Evolutionary conservation across 2,888 invertebrate genomes (phyloP), one percentile per base, ranked within the genome.

Genomic region (Agrenia bidenticulata): DNA sequence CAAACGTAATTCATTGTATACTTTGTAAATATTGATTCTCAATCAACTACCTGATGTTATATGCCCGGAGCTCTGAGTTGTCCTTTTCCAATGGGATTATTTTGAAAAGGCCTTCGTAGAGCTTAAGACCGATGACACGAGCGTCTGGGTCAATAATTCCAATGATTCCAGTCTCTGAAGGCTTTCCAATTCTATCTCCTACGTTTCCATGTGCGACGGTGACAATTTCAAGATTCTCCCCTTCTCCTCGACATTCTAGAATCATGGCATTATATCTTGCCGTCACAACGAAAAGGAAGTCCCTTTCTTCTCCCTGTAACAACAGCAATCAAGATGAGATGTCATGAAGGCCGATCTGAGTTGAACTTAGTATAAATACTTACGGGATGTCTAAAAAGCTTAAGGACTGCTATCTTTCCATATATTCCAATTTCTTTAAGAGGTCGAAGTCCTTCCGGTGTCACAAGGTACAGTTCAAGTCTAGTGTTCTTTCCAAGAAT

Each of bases 151-250:
- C 98, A 71, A 99, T 93, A 0, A 96, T 90, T 0, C 94, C 95
- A 74, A 97, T 87, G 63, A 95, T 94, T 1, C 98, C 97, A 60
- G 94, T 94, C 80, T 98, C 97, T 0, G 96, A 93, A 1, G 93
- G 90, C 79, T 94, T 90, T 0, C 96, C 96, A 71, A 97, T 94
- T 66, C 91, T 39, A 81, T 99, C 96, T 1, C 93, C 88, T 1
- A 99, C 94, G 84, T 94, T 94, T 2, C 98, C 98, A 79, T 96
- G 94, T 2, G 97, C 97, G 79, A 91, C 88, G 1, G 98, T 98
- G 57, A 95, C 87, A 24, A 98, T 94, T 79, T 95, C 94, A 62
- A 97, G 85, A 73, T 85, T 85, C 67, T 93, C 94, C 2, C 89
- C 90, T 72, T 88, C 87, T 53, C 86, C 86, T 58, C 85, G 85